Conservation (phyloP, 1,140 invertebrate genomes). For the Drosophila lacteicornis region DNA sequence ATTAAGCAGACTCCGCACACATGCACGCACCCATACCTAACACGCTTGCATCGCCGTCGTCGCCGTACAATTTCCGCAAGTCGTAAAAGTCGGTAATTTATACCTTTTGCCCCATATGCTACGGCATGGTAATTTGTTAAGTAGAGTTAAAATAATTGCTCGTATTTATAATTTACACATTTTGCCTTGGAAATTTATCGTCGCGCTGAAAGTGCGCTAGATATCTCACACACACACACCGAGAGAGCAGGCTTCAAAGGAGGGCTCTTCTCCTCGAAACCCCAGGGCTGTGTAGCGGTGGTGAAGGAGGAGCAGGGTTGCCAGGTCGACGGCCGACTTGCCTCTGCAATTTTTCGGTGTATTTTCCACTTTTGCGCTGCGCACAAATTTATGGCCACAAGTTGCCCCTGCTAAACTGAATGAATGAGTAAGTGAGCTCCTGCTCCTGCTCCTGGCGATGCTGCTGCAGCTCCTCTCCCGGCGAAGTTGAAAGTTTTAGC, state of each 20-base stretch:
- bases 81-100: conserved; percentile 84
- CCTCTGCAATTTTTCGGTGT: conserved; percentile 75
- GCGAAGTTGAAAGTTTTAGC: conserved; percentile 69
- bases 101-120: conserved; percentile 84
- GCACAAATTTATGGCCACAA: conserved; percentile 74
- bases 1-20: conserved; percentile 59
- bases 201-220: conserved; percentile 80
- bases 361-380: conserved; percentile 64
- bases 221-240: conserved; percentile 37
- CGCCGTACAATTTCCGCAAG: conserved; percentile 82
- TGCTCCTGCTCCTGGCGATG: conserved; percentile 12
- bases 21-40: conserved; percentile 22
- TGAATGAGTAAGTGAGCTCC: conserved; percentile 52
- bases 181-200: conserved; percentile 83
- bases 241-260: conserved; percentile 31
- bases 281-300: neutral
- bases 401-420: conserved; percentile 59
- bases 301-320: neutral
- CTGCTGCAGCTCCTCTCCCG: conserved; percentile 30
- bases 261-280: conserved; percentile 19
- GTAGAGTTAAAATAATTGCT: conserved; percentile 85
- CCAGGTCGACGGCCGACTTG: conserved; percentile 41
- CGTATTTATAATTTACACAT: conserved; percentile 85
- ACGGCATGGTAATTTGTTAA: conserved; percentile 85
- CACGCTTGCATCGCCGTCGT: conserved; percentile 52